Base-by-base conservation (phyloP, 2,888 invertebrate genomes). In the Eupithecia subfuscata region DNA sequence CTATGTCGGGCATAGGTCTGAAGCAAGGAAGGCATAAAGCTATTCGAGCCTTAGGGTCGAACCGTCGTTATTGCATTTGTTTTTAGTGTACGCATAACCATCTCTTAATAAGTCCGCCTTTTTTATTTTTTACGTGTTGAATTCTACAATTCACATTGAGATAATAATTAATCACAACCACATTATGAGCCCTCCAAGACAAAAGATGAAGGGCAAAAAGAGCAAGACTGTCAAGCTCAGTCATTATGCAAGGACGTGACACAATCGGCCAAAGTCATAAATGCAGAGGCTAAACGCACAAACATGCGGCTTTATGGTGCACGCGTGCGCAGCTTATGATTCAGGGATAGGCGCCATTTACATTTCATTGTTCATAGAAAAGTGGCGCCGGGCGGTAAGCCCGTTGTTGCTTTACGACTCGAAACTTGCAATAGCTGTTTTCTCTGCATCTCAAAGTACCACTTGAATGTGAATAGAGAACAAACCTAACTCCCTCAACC, bases 281-380 rank as follows among this genome's bases (percentile, higher is more conserved):
- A 87, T 80, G 81, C 80, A 75, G 79, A 83, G 82, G 80, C 82
- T 83, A 80, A 85, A 83, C 84, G 84, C 82, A 85, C 85, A 87
- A 86, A 83, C 81, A 84, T 84, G 85, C 83, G 85, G 85, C 86
- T 90, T 91, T 90, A 91, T 87, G 86, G 85, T 80, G 75, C 71
- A 86, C 87, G 88, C 89, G 89, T 90, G 90, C 89, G 87, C 86
- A 80, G 89, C 88, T 89, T 92, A 90, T 91, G 91, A 92, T 91
- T 86, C 82, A 85, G 85, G 86, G 88, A 85, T 90, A 88, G 92
- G 92, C 93, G 94, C 92, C 92, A 90, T 90, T 91, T 90, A 86
- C 90, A 89, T 90, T 92, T 92, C 91, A 94, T 94, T 94, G 93
- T 94, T 93, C 92, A 92, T 89, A 92, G 92, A 92, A 92, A 88